phyloP scores from a whole-genome alignment of 2,797 vertebrate genomes.

The Parauchenoglanis punctatus region DNA sequence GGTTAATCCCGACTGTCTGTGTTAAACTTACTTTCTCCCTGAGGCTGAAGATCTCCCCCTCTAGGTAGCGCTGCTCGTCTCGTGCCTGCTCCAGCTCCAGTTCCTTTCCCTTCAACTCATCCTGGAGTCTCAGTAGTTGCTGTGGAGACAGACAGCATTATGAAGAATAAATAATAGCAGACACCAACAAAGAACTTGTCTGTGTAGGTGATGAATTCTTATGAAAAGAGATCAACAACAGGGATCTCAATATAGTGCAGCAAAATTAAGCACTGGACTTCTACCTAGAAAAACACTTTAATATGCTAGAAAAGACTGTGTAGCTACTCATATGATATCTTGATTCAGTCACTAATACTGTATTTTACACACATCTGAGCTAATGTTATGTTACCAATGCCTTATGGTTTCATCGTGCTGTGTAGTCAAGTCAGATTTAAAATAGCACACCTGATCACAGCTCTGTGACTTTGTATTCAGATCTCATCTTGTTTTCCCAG shows the following conservation, averaged over 20 bases:
- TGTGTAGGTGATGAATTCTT: slow-evolving; percentile 16
- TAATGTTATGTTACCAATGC: background rate
- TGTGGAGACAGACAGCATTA: slow-evolving; percentile 63
- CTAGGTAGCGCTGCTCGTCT: slow-evolving; percentile 81
- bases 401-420: background rate
- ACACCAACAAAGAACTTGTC: slow-evolving; percentile 22
- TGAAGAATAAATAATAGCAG: slow-evolving; percentile 35
- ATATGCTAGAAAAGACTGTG: background rate
- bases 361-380: background rate
- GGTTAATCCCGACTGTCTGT: background rate
- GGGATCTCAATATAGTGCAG: background rate
- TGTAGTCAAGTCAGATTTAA: background rate
- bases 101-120: slow-evolving; percentile 87
- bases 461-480: background rate
- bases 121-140: slow-evolving; percentile 90
- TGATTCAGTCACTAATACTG: background rate
- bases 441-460: background rate
- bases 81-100: slow-evolving; percentile 87
- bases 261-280: background rate
- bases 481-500: background rate
- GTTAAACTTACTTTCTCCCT: slow-evolving; percentile 81
- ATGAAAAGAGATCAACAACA: slow-evolving; percentile 39
- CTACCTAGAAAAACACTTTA: background rate
- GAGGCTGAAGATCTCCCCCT: slow-evolving; percentile 79
- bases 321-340: background rate